A percentile compares a stretch with the other conserved stretches of the same genome.
Conservation (phyloP, 2,113 vertebrate genomes). For the Pituophis catenifer region DNA sequence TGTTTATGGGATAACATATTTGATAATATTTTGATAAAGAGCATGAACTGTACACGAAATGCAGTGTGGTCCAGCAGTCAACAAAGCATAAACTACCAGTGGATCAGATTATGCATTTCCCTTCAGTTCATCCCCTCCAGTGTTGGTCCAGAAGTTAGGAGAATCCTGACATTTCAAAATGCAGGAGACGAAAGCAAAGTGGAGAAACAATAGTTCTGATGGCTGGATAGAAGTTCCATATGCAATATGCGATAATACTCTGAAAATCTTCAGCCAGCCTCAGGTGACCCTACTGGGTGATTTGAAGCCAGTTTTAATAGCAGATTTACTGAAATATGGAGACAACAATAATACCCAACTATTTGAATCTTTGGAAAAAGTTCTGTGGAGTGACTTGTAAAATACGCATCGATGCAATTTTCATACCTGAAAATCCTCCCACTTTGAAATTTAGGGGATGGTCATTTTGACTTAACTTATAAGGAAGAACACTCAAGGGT, state of each 20-base stretch:
- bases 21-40: neutral
- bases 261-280: neutral
- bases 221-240: neutral
- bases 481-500: neutral
- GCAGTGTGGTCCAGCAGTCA: neutral
- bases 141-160: neutral
- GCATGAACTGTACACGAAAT: neutral
- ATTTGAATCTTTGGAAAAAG: neutral
- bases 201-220: neutral
- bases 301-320: neutral
- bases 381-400: neutral
- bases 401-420: neutral
- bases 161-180: neutral
- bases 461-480: neutral
- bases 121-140: neutral
- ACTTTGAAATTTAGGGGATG: neutral
- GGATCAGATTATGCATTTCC: neutral
- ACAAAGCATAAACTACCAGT: neutral
- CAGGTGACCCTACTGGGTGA: neutral
- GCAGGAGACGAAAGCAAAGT: neutral
- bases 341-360: neutral
- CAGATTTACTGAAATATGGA: neutral
- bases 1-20: neutral
- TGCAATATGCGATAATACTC: neutral
- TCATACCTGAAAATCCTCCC: neutral